Conservation (phyloP, 1,140 invertebrate species). For the Drosophila sproati region DNA sequence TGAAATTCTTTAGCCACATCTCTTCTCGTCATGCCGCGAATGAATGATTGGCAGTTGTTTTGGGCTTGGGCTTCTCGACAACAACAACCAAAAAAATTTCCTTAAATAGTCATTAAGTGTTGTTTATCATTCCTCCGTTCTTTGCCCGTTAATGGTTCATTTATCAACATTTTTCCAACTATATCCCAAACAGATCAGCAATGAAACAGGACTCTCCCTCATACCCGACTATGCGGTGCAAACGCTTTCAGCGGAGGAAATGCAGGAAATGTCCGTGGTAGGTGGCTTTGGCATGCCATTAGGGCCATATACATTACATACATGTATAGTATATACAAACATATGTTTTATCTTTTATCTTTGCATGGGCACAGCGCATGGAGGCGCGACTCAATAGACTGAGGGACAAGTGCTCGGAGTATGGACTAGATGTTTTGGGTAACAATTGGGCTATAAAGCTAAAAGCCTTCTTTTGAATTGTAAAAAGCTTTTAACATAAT, state of each 20-base stretch:
- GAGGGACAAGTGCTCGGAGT: slow-evolving; percentile 85
- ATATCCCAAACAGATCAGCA: slow-evolving; percentile 66
- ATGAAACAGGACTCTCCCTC: slow-evolving; percentile 78
- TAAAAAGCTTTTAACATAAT: slow-evolving; percentile 29
- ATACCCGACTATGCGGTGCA: slow-evolving; percentile 80
- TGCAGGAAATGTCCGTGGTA: slow-evolving; percentile 80
- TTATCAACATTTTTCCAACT: not conserved
- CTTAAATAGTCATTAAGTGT: slow-evolving; percentile 25
- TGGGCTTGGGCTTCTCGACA: slow-evolving; percentile 22
- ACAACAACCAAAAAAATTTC: slow-evolving; percentile 8
- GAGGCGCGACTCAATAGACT: slow-evolving; percentile 85
- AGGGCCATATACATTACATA: slow-evolving; percentile 1
- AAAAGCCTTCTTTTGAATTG: not conserved
- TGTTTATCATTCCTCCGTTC: not conserved
- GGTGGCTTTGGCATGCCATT: not conserved
- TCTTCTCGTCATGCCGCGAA: not conserved
- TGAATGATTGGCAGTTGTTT: slow-evolving; percentile 40
- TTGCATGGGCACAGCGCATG: slow-evolving; percentile 84
- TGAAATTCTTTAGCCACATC: slow-evolving; percentile 11
- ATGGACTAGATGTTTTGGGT: slow-evolving; percentile 85
- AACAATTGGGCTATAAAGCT: slow-evolving; percentile 8
- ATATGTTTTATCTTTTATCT: not conserved
- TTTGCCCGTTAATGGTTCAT: not conserved
- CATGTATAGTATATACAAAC: not conserved
- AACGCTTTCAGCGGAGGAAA: slow-evolving; percentile 74